Conservation (phyloP, 2,113 vertebrate species). For the Xiphias gladius region DNA sequence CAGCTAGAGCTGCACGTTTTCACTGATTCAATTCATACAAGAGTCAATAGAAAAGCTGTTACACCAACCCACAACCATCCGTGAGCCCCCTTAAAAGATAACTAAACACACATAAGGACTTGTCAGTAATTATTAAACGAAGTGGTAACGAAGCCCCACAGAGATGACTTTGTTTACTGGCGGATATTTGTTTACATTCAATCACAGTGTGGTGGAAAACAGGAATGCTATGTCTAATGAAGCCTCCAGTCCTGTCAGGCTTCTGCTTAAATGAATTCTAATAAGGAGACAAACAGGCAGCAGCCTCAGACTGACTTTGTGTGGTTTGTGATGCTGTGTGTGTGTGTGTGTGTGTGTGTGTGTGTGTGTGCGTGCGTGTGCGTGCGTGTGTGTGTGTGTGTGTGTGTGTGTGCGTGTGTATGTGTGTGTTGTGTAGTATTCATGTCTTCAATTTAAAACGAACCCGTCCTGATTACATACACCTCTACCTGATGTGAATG, state of each 20-base stretch:
- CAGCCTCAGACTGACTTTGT: neutral
- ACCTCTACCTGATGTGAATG: slow-evolving; percentile 10
- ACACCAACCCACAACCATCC: neutral
- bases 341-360: no score
- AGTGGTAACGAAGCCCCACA: slow-evolving; percentile 7
- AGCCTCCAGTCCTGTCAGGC: slow-evolving; percentile 11
- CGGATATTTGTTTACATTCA: slow-evolving; percentile 53
- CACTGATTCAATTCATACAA: neutral
- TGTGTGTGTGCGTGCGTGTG: neutral
- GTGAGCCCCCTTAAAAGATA: neutral
- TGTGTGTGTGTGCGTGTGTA: neutral
- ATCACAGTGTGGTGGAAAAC: slow-evolving; percentile 52
- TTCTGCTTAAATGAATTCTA: slow-evolving; percentile 56
- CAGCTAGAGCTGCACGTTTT: neutral
- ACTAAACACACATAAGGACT: neutral
- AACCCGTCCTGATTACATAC: slow-evolving; percentile 26
- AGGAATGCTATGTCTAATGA: slow-evolving; percentile 24
- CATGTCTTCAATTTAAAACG: no score
- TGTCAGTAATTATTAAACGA: slow-evolving; percentile 30
- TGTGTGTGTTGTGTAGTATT: no score
- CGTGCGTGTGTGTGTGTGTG: neutral
- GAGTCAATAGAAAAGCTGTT: no score
- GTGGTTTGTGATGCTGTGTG: no score
- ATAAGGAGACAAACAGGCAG: slow-evolving; percentile 33
- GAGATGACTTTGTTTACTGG: slow-evolving; percentile 20